Conservation (phyloP, 2,888 invertebrate species). For the Drosophila paracracens region DNA sequence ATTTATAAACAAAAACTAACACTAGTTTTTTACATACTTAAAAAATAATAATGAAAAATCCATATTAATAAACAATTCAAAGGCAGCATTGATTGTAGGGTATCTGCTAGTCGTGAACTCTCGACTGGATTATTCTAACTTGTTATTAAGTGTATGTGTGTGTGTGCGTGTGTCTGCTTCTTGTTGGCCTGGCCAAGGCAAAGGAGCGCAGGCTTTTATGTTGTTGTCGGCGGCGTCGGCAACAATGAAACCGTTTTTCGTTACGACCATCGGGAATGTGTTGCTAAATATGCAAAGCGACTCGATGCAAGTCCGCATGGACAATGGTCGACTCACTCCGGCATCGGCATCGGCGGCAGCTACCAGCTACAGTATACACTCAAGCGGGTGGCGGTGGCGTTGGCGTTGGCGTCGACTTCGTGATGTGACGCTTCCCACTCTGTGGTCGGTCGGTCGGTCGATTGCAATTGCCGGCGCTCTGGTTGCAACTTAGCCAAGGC, state of each 20-base stretch:
- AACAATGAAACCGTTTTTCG: conserved; percentile 83
- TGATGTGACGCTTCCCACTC: conserved; percentile 82
- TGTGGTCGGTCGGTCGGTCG: conserved; percentile 34
- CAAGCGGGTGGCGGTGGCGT: conserved; percentile 28
- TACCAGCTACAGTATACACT: conserved; percentile 23
- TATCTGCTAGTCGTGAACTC: conserved; percentile 1
- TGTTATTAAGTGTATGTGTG: conserved; percentile 57
- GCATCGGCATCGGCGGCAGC: conserved; percentile 56
- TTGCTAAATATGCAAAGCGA: conserved; percentile 81
- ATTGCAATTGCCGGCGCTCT: conserved; percentile 39
- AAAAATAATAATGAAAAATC: neutral
- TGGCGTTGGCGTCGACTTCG: conserved; percentile 77
- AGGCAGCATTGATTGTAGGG: neutral
- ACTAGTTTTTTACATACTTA: neutral
- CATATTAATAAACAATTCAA: neutral
- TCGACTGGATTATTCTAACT: conserved; percentile 23
- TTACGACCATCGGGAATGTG: conserved; percentile 80
- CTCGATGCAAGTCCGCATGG: conserved; percentile 52
- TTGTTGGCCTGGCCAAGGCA: conserved; percentile 56
- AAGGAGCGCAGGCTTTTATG: conserved; percentile 76
- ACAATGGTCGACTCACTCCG: conserved; percentile 54
- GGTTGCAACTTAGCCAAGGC: conserved; percentile 32
- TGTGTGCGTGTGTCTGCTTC: conserved; percentile 27
- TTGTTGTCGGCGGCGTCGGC: conserved; percentile 76
- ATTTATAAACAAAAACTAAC: neutral